These are phyloP conservation scores for Empidonax traillii DNA, from an alignment of 2,113 vertebrate genomes.

Conservation along the genomic window DNA sequence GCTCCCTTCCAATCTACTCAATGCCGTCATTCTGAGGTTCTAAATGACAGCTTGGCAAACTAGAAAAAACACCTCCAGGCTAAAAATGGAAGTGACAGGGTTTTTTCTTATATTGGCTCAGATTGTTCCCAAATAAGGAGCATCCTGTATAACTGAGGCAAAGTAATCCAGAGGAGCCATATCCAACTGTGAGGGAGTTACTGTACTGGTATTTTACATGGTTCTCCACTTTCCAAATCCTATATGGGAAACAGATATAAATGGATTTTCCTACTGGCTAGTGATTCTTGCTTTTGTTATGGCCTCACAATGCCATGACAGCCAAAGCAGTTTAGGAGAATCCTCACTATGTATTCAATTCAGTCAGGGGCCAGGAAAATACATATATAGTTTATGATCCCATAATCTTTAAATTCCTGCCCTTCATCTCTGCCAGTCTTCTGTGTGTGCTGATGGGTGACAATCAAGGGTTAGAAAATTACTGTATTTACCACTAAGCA, in stretches of 20 bases:
- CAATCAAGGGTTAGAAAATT: not conserved
- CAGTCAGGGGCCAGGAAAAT: not conserved
- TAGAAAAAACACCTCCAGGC: not conserved
- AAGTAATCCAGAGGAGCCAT: not conserved
- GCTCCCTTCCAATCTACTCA: not conserved
- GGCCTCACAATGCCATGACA: not conserved
- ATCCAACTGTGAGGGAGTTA: not conserved
- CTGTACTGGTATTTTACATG: not conserved
- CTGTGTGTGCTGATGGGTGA: not conserved
- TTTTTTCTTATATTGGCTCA: not conserved
- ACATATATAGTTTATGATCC: not conserved
- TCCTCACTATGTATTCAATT: not conserved
- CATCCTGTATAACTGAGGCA: not conserved
- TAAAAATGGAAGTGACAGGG: not conserved
- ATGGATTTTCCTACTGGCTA: not conserved
- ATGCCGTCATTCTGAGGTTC: not conserved
- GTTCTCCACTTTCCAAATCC: not conserved
- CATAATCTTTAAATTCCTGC: not conserved
- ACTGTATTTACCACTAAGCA: not conserved
- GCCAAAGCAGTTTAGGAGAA: not conserved
- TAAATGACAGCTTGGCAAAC: not conserved
- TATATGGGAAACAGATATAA: not conserved
- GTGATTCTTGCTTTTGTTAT: not conserved
- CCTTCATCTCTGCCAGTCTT: not conserved
- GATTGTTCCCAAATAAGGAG: not conserved